A percentile compares a stretch with the other conserved stretches of the same genome.
phyloP scores from a whole-genome alignment of 53 echinoderm and acorn worm genomes.

The Temnopleurus reevesii region DNA sequence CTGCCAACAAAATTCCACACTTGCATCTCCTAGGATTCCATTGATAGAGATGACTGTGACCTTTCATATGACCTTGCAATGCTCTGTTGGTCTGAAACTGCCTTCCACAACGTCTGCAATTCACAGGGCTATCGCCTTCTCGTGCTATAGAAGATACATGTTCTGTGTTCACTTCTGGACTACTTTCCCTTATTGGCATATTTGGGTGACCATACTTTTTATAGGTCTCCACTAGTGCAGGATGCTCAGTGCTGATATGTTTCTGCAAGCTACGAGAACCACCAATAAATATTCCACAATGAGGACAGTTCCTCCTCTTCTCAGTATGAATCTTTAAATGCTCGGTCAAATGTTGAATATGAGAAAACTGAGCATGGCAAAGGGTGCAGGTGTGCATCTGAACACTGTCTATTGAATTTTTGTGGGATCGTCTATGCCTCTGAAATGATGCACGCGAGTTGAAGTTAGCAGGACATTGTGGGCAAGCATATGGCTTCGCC shows the following conservation, averaged over 20 bases:
- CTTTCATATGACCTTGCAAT: constrained; percentile 56
- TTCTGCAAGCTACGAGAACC: constrained; percentile 45
- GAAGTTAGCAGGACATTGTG: constrained; percentile 52
- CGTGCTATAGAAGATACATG: background rate
- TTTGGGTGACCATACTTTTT: constrained; percentile 18
- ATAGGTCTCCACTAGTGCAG: constrained; percentile 6
- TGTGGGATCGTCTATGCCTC: constrained; percentile 43
- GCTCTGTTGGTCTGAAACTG: constrained; percentile 43
- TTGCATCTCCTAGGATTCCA: constrained; percentile 54
- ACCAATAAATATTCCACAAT: constrained; percentile 60
- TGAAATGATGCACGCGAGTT: constrained; percentile 47
- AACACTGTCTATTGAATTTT: constrained; percentile 7
- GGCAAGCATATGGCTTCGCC: constrained; percentile 45
- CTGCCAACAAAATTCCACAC: constrained; percentile 52
- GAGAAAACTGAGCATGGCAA: constrained; percentile 75
- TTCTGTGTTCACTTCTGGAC: background rate
- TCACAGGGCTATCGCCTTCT: constrained; percentile 25
- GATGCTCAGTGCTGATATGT: constrained; percentile 40
- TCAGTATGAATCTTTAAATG: constrained; percentile 78
- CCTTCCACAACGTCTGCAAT: constrained; percentile 31
- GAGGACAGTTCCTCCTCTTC: constrained; percentile 63
- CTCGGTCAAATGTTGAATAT: constrained; percentile 76
- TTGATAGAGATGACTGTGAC: constrained; percentile 47
- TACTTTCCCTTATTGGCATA: background rate
- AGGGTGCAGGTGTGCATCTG: constrained; percentile 63